These are phyloP conservation scores for Drosophila fulvimacula DNA, from an alignment of 2,888 invertebrate genomes.

Conservation along the genomic window DNA sequence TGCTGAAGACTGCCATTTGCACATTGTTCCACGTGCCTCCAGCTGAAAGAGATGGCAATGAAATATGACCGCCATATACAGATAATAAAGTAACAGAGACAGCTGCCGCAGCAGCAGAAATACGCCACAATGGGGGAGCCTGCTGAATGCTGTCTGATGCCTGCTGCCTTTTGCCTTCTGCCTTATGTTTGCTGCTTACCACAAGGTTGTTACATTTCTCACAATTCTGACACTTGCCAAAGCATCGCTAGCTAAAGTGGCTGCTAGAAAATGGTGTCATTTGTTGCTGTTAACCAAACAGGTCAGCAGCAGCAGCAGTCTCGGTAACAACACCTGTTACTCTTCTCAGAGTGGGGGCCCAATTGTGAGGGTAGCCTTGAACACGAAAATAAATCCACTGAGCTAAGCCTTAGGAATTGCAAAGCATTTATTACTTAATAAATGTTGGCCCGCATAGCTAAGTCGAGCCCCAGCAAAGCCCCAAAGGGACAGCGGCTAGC, in stretches of 20 bases:
- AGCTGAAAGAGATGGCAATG: slow-evolving; percentile 43
- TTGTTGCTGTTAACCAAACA: slow-evolving; percentile 39
- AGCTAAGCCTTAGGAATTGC: slow-evolving; percentile 62
- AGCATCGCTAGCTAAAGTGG: slow-evolving; percentile 58
- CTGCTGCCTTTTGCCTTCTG: background rate
- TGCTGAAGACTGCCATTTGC: slow-evolving; percentile 55
- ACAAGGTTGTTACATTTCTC: slow-evolving; percentile 62
- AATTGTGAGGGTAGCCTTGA: slow-evolving; percentile 32
- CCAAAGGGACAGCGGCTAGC: slow-evolving; percentile 3
- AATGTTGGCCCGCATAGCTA: slow-evolving; percentile 34
- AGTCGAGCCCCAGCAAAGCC: background rate
- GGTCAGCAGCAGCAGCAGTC: slow-evolving; percentile 15
- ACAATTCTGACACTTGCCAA: slow-evolving; percentile 56
- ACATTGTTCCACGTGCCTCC: slow-evolving; percentile 40
- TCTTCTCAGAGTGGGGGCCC: slow-evolving; percentile 43
- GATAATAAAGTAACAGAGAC: slow-evolving; percentile 54
- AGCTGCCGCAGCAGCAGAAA: slow-evolving; percentile 38
- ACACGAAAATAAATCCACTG: slow-evolving; percentile 42
- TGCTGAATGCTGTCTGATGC: background rate
- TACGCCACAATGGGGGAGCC: slow-evolving; percentile 16
- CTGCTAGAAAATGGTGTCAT: slow-evolving; percentile 63
- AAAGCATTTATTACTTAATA: slow-evolving; percentile 74
- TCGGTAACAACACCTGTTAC: slow-evolving; percentile 45
- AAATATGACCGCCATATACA: slow-evolving; percentile 32
- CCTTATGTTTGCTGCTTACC: slow-evolving; percentile 19